phyloP scores from a whole-genome alignment of 1,140 invertebrate species.

The Wasmannia auropunctata region DNA sequence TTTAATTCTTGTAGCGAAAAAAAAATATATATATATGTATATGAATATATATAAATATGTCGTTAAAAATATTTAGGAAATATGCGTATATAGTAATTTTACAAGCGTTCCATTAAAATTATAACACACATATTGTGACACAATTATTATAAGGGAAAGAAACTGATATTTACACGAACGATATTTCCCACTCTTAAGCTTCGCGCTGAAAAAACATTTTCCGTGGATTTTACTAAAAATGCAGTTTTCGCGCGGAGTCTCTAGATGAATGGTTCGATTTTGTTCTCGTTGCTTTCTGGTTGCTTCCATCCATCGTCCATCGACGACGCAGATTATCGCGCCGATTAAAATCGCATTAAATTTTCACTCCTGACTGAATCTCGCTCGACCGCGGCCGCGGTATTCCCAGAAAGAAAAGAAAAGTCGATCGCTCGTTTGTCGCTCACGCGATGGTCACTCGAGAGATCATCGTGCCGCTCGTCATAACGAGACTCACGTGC shows the following conservation, averaged over 20 bases:
- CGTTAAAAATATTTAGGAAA: neutral
- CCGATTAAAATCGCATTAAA: slow-evolving; percentile 59
- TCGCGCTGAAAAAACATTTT: neutral
- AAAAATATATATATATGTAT: neutral
- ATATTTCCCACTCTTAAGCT: neutral
- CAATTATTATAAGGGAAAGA: neutral
- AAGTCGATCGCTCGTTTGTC: slow-evolving; percentile 15
- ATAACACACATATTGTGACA: neutral
- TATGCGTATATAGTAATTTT: neutral
- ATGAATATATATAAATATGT: neutral
- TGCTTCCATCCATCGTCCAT: slow-evolving; percentile 15
- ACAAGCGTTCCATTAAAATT: neutral
- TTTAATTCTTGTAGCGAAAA: neutral
- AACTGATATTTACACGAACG: neutral
- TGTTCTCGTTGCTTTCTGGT: neutral
- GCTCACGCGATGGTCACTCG: slow-evolving; percentile 3
- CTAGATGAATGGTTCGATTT: slow-evolving; percentile 13
- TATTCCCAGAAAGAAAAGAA: slow-evolving; percentile 29
- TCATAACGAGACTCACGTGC: slow-evolving; percentile 6
- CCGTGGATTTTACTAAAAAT: neutral
- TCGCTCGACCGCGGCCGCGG: slow-evolving; percentile 3
- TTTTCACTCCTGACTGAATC: slow-evolving; percentile 43
- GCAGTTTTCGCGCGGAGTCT: neutral
- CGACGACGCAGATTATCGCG: slow-evolving; percentile 15
- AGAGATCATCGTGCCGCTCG: slow-evolving; percentile 7